Base-by-base conservation (phyloP, 2,113 vertebrate species). In the Strix uralensis region DNA sequence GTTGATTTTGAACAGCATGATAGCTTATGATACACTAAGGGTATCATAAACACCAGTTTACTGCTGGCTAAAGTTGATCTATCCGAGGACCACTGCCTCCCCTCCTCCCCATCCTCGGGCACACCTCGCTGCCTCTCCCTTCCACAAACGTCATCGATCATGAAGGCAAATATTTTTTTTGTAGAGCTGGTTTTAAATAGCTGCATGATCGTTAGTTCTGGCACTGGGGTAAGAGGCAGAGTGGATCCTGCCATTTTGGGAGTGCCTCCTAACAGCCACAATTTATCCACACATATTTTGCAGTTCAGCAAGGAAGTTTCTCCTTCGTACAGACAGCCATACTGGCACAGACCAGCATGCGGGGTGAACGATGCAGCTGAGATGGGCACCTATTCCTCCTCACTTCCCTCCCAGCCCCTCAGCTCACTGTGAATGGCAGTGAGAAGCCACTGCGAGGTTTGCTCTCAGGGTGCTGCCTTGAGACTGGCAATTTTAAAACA, bases 211-310 rank as follows among this genome's bases (percentile, higher is more conserved):
- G 4, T 55, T 46, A 10, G 4, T 47, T 71, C 52, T 75, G 65
- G 62, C 54, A 40, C 9, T 1, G 27, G 5, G 22, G 38, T 29
- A 38, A 63, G 44, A 82, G 38, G 57, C 70, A 69, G 62, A 82
- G 67, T 1, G 6, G 51, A 42, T 32, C 44, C 46, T 61, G n/a
- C 51, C 46, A 1, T 49, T 34, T 17, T 36, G 72, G 75, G 62
- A 27, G 3, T 20, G 20, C 42, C n/a, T 71, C 57, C 66, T 30
- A 55, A 20, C n/a, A 61, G 58, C 58, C 15, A 1, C 7, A 8
- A 51, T 13, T 34, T 3, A 6, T 0, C 4, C 59, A 46, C 2
- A 0, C 1, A 4, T 46, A 7, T 51, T 90, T 38, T 67, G 61
- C 52, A 18, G 65, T 5, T 81, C 2, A 6, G 58, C 67, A 80